A percentile compares a stretch with the other conserved stretches of the same genome.
Conservation (phyloP, 2,888 invertebrate genomes). For the Cinara cedri region DNA sequence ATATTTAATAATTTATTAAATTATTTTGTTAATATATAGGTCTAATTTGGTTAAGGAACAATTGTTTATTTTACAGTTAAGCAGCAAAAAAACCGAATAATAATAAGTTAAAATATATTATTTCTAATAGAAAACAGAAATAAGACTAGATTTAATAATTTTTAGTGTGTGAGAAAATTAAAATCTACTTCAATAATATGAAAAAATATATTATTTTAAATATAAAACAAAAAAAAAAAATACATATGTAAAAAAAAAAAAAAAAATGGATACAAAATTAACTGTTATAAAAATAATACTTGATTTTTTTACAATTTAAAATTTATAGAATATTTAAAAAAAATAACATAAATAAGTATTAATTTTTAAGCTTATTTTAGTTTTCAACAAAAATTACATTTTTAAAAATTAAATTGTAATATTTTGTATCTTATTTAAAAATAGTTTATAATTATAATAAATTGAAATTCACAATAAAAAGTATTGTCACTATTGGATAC, state of each 20-base stretch:
- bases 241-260: no score
- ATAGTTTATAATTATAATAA: slow-evolving; percentile 5
- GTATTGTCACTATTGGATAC: no score
- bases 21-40: no score
- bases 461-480: background rate
- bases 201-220: background rate
- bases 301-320: no score
- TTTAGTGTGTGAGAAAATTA: background rate
- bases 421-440: background rate
- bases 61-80: background rate
- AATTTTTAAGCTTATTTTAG: no score
- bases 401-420: background rate
- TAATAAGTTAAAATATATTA: background rate
- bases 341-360: background rate
- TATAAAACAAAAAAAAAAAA: no score
- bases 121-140: background rate
- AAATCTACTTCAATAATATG: slow-evolving; percentile 7
- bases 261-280: background rate
- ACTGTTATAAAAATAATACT: background rate
- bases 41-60: no score
- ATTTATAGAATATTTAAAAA: no score
- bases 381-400: background rate
- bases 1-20: no score
- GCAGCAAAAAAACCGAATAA: background rate
- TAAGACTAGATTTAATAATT: background rate